Evolutionary conservation across 2,113 vertebrate species (phyloP), one percentile per base, ranked within the genome.

Genomic region (Mirounga angustirostris): DNA sequence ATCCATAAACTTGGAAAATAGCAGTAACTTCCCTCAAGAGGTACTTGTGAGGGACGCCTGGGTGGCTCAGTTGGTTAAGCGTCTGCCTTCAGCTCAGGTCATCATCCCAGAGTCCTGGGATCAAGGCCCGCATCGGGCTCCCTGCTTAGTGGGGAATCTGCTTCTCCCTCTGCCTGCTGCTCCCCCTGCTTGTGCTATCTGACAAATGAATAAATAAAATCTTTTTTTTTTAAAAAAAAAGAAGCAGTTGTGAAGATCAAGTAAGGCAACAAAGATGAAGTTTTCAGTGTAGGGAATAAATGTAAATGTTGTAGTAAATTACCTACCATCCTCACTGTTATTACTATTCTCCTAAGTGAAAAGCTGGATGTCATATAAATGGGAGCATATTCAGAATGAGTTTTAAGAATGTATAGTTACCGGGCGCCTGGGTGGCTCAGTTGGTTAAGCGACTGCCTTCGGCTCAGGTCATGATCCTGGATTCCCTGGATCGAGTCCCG

Each of bases 331-430:
- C 61, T 88, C 46, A 46, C 21, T 80, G 9, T 87, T 89, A 50
- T 76, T 91, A 36, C 7, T 91, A 46, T 76, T 63, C 61, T n/a
- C 28, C 30, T 16, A 87, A 54, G 26, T 63, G 52, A 79, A 82
- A 91, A 92, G 36, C 3, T 89, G 18, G 61, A 54, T 82, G 40
- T n/a, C 43, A 89, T 30, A n/a, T 52, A 92, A 87, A 54, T 22
- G 15, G 16, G 52, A 56, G 21, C 22, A 43, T 56, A 67, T 59
- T 92, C 65, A 78, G 73, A 85, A 89, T 33, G 21, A 96, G 18
- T 52, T 79, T 89, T 56, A 89, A 58, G n/a, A 90, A 33, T 63
- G 13, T 11, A 54, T 43, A 80, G 21, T 93, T 63, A 85, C 26
- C 28, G 36, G 36, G 36, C 36, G 36, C 36, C 36, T 36, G 36